These are phyloP conservation scores for Heteromormyrus szaboi DNA, from an alignment of 2,797 vertebrate species.

Conservation along the genomic window DNA sequence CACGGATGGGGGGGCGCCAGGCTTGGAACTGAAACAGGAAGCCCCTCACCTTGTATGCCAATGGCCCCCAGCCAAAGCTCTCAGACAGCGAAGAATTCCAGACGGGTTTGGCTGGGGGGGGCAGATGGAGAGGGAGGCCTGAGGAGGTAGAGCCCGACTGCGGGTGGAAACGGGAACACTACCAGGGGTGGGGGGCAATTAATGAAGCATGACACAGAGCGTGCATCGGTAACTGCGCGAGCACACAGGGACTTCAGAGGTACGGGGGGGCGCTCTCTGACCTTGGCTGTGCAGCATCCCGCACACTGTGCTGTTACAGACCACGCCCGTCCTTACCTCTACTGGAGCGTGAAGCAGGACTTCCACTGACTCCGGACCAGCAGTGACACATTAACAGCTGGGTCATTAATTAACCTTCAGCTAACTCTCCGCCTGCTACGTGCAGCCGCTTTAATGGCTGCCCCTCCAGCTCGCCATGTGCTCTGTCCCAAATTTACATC, in stretches of 20 bases:
- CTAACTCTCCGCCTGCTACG: background rate
- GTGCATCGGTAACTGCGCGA: background rate
- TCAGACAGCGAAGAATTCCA: conserved; percentile 67
- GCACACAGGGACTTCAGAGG: background rate
- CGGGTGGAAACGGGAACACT: conserved; percentile 38
- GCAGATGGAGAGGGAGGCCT: background rate
- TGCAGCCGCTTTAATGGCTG: background rate
- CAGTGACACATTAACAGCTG: conserved; percentile 9
- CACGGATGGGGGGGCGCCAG: conserved; percentile 29
- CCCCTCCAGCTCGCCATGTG: background rate
- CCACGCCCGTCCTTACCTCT: background rate
- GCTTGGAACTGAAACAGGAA: conserved; percentile 56
- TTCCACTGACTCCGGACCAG: background rate
- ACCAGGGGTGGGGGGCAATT: conserved; percentile 21
- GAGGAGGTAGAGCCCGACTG: background rate
- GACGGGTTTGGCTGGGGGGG: conserved; percentile 32
- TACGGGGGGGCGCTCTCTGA: background rate
- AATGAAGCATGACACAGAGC: background rate
- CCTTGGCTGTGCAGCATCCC: background rate
- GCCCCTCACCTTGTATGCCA: conserved; percentile 52
- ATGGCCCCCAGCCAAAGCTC: conserved; percentile 58
- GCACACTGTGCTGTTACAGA: background rate
- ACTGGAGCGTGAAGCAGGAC: background rate
- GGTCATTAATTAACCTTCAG: background rate
- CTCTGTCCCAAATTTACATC: background rate